Conservation (phyloP, 2,888 invertebrate species). For the Conus canariensis region DNA sequence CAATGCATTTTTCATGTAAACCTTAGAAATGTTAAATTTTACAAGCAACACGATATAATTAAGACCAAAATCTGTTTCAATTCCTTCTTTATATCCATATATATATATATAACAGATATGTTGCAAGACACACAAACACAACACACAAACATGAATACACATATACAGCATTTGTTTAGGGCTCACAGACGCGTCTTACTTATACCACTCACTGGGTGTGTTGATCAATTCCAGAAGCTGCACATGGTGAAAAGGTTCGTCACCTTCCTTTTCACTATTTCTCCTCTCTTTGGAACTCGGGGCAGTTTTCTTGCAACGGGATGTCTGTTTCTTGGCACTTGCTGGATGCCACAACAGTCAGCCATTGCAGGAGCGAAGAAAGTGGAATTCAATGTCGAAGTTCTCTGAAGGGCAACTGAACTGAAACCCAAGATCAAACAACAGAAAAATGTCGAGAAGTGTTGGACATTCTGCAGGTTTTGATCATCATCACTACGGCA, state of each 20-base stretch:
- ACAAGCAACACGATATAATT: no score
- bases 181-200: background rate
- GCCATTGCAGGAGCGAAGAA: slow-evolving; percentile 56
- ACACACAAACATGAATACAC: no score
- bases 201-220: slow-evolving; percentile 47
- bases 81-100: no score
- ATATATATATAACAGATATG: no score
- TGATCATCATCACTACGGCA: no score
- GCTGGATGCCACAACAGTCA: slow-evolving; percentile 56
- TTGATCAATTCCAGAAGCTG: slow-evolving; percentile 55
- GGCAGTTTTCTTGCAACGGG: background rate
- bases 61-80: no score
- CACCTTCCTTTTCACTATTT: background rate
- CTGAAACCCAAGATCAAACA: background rate
- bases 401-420: slow-evolving; percentile 8
- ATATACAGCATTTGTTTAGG: no score
- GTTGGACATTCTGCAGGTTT: background rate
- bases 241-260: background rate
- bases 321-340: background rate
- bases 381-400: slow-evolving; percentile 48
- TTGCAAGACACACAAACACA: no score
- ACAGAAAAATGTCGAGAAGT: background rate
- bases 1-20: no score
- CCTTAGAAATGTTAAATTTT: no score
- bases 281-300: background rate